phyloP scores from a whole-genome alignment of 2,888 invertebrate species.

The Blomia tropicalis region DNA sequence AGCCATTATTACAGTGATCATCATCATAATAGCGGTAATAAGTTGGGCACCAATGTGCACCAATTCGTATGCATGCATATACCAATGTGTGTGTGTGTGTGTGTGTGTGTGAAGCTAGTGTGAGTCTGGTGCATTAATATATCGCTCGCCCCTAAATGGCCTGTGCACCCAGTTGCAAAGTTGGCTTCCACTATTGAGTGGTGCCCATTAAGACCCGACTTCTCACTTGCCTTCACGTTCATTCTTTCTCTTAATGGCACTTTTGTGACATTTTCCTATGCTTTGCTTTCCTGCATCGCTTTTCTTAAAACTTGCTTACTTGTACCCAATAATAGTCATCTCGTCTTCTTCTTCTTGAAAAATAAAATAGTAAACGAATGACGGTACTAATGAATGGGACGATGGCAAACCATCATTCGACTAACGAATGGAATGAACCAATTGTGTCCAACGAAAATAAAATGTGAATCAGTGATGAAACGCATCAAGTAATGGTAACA shows the following conservation, averaged over 20 bases:
- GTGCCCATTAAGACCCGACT: constrained; percentile 14
- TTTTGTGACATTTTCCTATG: constrained; percentile 8
- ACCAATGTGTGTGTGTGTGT: neutral
- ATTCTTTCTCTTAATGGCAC: constrained; percentile 15
- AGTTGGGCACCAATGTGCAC: constrained; percentile 1
- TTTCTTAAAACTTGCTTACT: neutral
- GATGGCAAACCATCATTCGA: neutral
- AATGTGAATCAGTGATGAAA: no score
- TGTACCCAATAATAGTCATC: neutral
- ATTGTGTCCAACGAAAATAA: no score
- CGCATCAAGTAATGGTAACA: no score
- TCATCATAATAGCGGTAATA: constrained; percentile 14
- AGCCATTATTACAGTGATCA: constrained; percentile 9
- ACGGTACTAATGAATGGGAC: neutral
- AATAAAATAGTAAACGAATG: neutral
- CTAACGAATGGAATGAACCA: neutral
- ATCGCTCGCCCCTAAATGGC: constrained; percentile 1
- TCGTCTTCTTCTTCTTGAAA: no score
- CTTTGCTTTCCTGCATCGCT: constrained; percentile 10
- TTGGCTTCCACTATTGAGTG: constrained; percentile 2
- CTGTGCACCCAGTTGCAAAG: neutral
- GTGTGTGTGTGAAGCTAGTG: neutral
- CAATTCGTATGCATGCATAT: neutral
- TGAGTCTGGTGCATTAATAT: neutral
- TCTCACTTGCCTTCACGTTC: constrained; percentile 7